Base-by-base conservation (phyloP, 2,888 invertebrate genomes). In the Leucophora obtusa region DNA sequence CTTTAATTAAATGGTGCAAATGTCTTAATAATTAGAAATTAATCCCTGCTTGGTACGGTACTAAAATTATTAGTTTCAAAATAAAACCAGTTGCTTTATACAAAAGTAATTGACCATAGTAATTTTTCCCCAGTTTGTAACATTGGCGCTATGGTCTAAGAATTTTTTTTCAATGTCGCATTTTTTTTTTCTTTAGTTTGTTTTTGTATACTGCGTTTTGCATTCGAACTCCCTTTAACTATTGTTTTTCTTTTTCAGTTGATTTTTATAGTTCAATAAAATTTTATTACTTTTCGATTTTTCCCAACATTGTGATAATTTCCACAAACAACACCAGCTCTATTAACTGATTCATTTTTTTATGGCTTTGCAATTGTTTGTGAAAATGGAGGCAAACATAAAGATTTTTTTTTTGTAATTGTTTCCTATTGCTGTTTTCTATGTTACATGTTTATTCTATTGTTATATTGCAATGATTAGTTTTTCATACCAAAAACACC, bases 241-340 rank as follows among this genome's bases (percentile, higher is more conserved):
- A 11, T 54, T 21, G 63, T 50, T 47, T 59, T 51, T 60, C 28
- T 65, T 63, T 60, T 35, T 58, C 28, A 59, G 24, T 62, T 47
- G 74, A 83, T 82, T 84, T 85, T 84, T 85, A 85, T 83, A 79
- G 77, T 69, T 69, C 82, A 82, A 85, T 85, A 85, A 83, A 84
- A 84, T 85, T 83, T 83, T 84, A 84, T 85, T 84, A 82, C 72
- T 83, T 83, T 78, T 63, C 80, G 78, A 82, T 84, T 82, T 83
- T 80, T 78, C 18, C 60, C 62, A 79, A 79, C 71, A 75, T 81
- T 82, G 83, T 83, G 82, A 83, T 84, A 84, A 84, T 84, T 84
- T 82, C 76, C 84, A 84, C 83, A 68, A 65, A 80, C 43, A 56
- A 56, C 56, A 56, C n/a, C 11, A 24, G 15, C 43, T 14, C 0